Evolutionary conservation across 2,888 invertebrate species (phyloP), one percentile per base, ranked within the genome.

Genomic region (Cosmia pyralina): DNA sequence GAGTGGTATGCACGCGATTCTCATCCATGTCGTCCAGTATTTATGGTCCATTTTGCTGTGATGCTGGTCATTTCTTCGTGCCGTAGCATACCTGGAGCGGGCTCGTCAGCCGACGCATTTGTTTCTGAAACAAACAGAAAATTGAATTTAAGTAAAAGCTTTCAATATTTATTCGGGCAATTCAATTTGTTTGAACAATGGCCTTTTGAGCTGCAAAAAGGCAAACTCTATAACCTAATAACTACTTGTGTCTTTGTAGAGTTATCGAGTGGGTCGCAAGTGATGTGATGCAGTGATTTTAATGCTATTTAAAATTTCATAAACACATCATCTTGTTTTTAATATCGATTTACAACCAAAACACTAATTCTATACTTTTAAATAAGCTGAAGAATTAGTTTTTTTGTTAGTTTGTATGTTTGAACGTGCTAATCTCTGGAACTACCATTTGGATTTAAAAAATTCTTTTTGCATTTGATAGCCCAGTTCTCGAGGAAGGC

Each of bases 11-110:
- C 92, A 92, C 84, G 91, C 90, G 81, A 94, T 85, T 91, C 90
- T 95, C 91, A 95, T 92, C 96, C 96, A 96, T 96, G 92, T 90
- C 91, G 94, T 91, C 95, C 96, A 94, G 93, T 93, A 91, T 94
- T 93, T 93, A 93, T 92, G 88, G 93, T 94, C 96, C 96, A 96
- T 96, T 94, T 94, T 96, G 94, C 92, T 88, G 91, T 92, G 86
- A 90, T 91, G 89, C 87, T 92, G 89, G 95, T 96, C 96, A 96
- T 96, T 93, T 94, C 96, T 92, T 91, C 92, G 93, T 90, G 84
- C 90, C 90, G 92, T 90, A 89, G 94, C 96, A 96, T 95, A 93
- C 95, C 95, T 94, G 92, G 88, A 87, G 83, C 87, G 85, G 89
- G 85, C 85, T 88, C 80, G 82, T 87, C 84, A 84, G 79, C 87